Base-by-base conservation (phyloP, 2,113 vertebrate species). In the Tachycineta bicolor region DNA sequence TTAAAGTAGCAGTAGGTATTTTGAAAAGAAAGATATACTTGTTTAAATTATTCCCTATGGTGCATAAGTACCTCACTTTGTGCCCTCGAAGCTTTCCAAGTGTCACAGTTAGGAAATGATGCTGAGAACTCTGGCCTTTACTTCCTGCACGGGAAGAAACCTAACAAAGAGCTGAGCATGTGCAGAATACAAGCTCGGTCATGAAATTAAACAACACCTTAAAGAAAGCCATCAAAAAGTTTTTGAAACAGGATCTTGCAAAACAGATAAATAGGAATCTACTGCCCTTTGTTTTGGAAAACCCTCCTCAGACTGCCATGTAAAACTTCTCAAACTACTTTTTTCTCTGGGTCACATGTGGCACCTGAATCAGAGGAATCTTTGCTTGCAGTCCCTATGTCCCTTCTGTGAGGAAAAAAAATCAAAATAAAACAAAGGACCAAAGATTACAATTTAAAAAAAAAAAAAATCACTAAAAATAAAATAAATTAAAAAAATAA, bases 1-100 rank as follows among this genome's bases (percentile, higher is more conserved):
- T 70, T 90, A 46, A 89, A 97, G 94, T 55, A 43, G 73, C 85
- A 94, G 90, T 73, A 95, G 83, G 89, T 65, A 96, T 93, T 95
- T 76, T 89, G 71, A 96, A 94, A 49, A 82, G 78, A 96, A 97
- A 93, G 3, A 87, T 75, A 60, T 22, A 91, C 70, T 90, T 95
- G 91, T 89, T 93, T 89, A 86, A 85, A 92, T 92, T 96, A 94
- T 96, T 73, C 84, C 88, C 83, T 49, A 49, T 9, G 11, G 85
- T 89, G 94, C 78, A 63, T 83, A 92, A 94, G 74, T 68, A 65
- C 76, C 65, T 93, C 69, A 29, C 75, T 94, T 70, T 71, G 46
- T 96, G 94, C 78, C 93, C 83, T 96, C 44, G 1, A 65, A 96
- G 89, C 94, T 93, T 97, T 93, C 78, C 34, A 68, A 91, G 60